Conservation (phyloP, 1,140 invertebrate genomes). For the Camponotus vicinus region DNA sequence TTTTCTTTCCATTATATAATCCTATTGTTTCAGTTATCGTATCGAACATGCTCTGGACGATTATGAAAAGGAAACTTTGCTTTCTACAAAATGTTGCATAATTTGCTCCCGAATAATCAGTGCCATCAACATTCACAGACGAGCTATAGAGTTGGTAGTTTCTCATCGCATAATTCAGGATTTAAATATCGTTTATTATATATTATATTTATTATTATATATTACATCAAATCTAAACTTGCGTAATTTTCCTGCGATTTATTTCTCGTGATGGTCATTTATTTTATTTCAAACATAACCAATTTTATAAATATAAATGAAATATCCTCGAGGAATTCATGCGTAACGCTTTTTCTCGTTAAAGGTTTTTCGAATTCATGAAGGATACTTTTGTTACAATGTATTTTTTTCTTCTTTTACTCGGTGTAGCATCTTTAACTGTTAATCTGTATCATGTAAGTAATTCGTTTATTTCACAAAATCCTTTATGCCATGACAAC, state of each 20-base stretch:
- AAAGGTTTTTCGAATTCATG: constrained; percentile 52
- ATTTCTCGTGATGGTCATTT: background rate
- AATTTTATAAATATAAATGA: too few species aligned
- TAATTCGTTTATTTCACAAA: constrained; percentile 7
- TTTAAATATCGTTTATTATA: constrained; percentile 13
- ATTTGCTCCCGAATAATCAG: constrained; percentile 18
- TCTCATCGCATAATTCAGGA: constrained; percentile 23
- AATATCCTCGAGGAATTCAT: background rate
- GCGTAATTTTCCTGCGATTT: background rate
- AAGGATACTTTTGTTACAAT: constrained; percentile 28
- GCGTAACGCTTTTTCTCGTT: background rate
- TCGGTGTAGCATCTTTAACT: constrained; percentile 44
- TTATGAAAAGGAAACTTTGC: constrained; percentile 2
- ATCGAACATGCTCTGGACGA: constrained; percentile 28
- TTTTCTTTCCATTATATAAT: background rate
- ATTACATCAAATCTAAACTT: constrained; percentile 12
- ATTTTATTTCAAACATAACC: background rate
- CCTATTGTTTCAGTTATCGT: constrained; percentile 38
- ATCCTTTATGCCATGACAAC: background rate
- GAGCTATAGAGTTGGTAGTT: constrained; percentile 45
- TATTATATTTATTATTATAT: background rate
- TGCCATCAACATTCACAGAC: constrained; percentile 31
- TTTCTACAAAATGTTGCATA: constrained; percentile 13
- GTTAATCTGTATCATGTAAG: constrained; percentile 39
- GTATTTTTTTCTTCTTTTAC: constrained; percentile 37